Conservation (phyloP, 2,888 invertebrate genomes). For the Cantharis lateralis region DNA sequence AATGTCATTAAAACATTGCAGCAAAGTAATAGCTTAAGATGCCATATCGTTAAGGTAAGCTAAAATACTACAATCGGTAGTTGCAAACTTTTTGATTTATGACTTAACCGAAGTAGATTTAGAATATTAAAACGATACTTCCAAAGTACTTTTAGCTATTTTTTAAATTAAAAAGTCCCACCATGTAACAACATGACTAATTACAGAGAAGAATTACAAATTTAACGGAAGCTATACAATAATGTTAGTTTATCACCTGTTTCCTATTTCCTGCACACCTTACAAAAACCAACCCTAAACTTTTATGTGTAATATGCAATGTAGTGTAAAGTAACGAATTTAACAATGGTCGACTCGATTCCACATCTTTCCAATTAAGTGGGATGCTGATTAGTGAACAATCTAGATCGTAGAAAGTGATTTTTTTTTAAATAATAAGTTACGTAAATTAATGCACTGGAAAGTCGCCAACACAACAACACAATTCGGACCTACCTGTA, state of each 20-base stretch:
- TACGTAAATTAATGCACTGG: constrained; percentile 5
- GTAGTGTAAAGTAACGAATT: neutral
- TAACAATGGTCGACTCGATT: neutral
- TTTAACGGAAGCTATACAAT: neutral
- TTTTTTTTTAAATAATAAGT: constrained; percentile 2
- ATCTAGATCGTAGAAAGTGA: neutral
- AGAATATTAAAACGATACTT: neutral
- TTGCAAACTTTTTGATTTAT: neutral
- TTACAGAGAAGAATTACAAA: neutral
- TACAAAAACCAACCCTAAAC: neutral
- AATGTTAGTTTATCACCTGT: neutral
- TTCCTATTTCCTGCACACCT: neutral
- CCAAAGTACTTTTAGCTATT: neutral
- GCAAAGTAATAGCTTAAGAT: neutral
- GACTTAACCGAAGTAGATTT: neutral
- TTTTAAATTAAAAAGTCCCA: neutral
- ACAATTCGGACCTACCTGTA: constrained; percentile 1
- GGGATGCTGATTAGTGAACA: neutral
- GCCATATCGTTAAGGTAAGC: neutral
- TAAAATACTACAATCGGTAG: neutral
- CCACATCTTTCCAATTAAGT: neutral
- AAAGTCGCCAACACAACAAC: constrained; percentile 3
- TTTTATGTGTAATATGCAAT: neutral
- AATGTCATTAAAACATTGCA: neutral
- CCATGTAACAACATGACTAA: neutral